phyloP scores from a whole-genome alignment of 2,797 vertebrate genomes.

The Crenichthys baileyi region DNA sequence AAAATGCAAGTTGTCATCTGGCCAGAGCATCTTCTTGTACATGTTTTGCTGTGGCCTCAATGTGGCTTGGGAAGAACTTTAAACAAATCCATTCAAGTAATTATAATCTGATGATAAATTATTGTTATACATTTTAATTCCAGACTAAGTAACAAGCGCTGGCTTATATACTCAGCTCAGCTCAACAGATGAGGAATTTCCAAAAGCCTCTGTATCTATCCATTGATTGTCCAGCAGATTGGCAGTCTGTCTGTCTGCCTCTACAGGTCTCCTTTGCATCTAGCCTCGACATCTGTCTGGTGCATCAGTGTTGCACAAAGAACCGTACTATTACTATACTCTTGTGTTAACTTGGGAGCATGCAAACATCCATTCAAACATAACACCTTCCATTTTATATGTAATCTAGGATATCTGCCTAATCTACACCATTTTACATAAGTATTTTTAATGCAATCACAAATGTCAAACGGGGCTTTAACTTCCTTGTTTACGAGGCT shows the following conservation, averaged over 20 bases:
- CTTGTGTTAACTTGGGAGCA: not conserved
- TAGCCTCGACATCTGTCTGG: not conserved
- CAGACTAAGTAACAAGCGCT: not conserved
- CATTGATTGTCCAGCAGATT: not conserved
- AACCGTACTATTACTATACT: not conserved
- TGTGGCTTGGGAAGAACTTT: not conserved
- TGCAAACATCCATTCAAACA: not conserved
- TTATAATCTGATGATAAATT: not conserved
- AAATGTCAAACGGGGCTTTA: not conserved
- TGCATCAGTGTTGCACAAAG: not conserved
- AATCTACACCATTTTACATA: not conserved
- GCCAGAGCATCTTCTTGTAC: not conserved
- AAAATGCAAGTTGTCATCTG: not conserved
- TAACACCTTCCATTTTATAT: not conserved
- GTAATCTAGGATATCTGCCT: constrained; percentile 24
- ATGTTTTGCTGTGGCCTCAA: not conserved
- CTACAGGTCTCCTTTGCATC: not conserved
- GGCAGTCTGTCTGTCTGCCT: not conserved
- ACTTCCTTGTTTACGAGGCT: not conserved
- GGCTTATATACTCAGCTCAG: not conserved
- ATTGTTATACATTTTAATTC: not conserved
- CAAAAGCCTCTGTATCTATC: not conserved
- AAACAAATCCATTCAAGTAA: not conserved
- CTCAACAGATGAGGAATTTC: not conserved
- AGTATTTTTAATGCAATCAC: constrained; percentile 7